Base-by-base conservation (phyloP, 2,113 vertebrate species). In the Hippocampus guttulatus region DNA sequence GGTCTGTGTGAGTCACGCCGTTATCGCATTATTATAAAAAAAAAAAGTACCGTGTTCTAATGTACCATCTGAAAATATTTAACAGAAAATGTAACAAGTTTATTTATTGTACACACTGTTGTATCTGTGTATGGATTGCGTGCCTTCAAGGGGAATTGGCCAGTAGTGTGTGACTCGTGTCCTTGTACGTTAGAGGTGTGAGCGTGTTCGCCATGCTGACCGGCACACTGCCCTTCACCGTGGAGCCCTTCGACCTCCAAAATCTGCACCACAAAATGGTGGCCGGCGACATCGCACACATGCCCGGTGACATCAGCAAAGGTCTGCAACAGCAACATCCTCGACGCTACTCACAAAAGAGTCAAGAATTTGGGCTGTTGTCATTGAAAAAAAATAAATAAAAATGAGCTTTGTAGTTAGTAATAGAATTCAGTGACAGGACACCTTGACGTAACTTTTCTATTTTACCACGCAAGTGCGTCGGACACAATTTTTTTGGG, bases 241-340 rank as follows among this genome's bases (percentile, higher is more conserved):
- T 94, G 67, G 92, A 96, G 73, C 93, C 93, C 62, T 94, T 94
- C 74, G 94, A 94, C 88, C 93, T 94, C 83, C 94, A 95, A 81
- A 91, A 93, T 64, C 89, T 95, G 64, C 91, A 93, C 75, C 92
- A 91, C 80, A 95, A 96, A 90, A 94, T 93, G 91, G 81, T 93
- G 60, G 93, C 74, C 40, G 90, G 91, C 68, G 92, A 94, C 84
- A 94, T 95, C 86, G 91, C 84, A 73, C 88, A 86, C 66, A 89
- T 95, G 77, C 92, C 92, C 4, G 14, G 81, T 47, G 92, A 93
- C 47, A 84, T 96, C 87, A 94, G 93, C 83, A 91, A 91, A 90
- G 91, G 91, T 95, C 16, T 20, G 60, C 30, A 18, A 38, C 27
- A 8, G 16, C 58, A 33, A 45, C 11, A 45, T 12, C 43, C 10